A percentile compares a stretch with the other conserved stretches of the same genome.
Evolutionary conservation across 2,797 vertebrate genomes (phyloP).

Genomic region (Enoplosus armatus): DNA sequence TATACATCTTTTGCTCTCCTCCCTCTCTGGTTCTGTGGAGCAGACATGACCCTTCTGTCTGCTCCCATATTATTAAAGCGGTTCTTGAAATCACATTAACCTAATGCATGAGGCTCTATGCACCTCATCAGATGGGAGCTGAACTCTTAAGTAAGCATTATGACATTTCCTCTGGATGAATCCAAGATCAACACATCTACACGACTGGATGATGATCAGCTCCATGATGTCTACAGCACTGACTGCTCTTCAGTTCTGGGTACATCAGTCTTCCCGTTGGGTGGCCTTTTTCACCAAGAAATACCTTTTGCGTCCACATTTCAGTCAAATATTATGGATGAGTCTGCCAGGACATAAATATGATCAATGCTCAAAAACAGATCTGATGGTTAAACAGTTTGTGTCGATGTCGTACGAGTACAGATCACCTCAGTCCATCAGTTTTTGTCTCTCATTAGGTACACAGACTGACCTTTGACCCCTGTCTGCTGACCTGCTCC

Average conservation of each 20-base stretch:
- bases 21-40: slow-evolving; percentile 4
- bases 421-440: slow-evolving; percentile 43
- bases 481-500: slow-evolving; percentile 53
- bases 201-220: slow-evolving; percentile 12
- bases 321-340: background rate
- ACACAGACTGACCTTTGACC: slow-evolving; percentile 58
- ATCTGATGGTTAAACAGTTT: background rate
- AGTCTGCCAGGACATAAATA: background rate
- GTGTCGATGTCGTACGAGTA: background rate
- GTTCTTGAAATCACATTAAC: slow-evolving; percentile 56
- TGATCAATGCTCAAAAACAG: background rate
- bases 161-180: slow-evolving; percentile 49
- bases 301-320: background rate
- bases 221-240: slow-evolving; percentile 2
- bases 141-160: slow-evolving; percentile 44
- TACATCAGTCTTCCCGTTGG: slow-evolving; percentile 21
- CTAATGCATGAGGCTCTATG: slow-evolving; percentile 20
- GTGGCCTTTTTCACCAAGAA: slow-evolving; percentile 33
- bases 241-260: slow-evolving; percentile 1
- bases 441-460: slow-evolving; percentile 53
- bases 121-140: slow-evolving; percentile 35
- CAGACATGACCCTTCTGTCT: slow-evolving; percentile 16
- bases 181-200: slow-evolving; percentile 58
- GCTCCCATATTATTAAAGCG: slow-evolving; percentile 40
- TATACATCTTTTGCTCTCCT: slow-evolving; percentile 9